Conservation (phyloP, 92 coral and sea anemone genomes). For the Umimayanthus kanabou region DNA sequence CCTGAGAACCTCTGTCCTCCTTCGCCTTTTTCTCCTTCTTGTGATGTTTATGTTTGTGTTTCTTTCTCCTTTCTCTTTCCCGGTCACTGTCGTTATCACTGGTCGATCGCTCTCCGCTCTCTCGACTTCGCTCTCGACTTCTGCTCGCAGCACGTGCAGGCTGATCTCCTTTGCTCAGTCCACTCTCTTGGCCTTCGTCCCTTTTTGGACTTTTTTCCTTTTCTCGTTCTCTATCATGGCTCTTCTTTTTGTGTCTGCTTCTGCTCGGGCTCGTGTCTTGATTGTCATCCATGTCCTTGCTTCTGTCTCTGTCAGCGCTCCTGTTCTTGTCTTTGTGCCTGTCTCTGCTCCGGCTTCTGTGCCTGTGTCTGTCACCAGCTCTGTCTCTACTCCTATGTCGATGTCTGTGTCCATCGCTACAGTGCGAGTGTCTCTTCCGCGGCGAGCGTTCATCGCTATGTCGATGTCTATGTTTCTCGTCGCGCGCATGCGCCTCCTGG, state of each 20-base stretch:
- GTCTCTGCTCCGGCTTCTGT: slow-evolving; percentile 3
- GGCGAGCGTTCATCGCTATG: neutral
- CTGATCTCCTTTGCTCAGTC: neutral
- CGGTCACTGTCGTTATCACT: neutral
- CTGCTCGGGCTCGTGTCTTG: slow-evolving; percentile 32
- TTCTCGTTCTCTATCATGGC: neutral
- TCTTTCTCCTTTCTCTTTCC: neutral
- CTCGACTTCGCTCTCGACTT: slow-evolving; percentile 25
- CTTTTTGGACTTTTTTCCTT: neutral
- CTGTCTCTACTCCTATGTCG: slow-evolving; percentile 39
- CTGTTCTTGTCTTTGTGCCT: neutral
- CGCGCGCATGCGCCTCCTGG: slow-evolving; percentile 6
- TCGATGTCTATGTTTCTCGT: slow-evolving; percentile 17
- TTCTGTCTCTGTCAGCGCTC: neutral
- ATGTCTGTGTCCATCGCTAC: slow-evolving; percentile 12
- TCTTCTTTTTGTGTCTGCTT: slow-evolving; percentile 29
- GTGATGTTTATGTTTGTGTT: slow-evolving; percentile 3
- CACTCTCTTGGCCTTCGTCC: slow-evolving; percentile 29
- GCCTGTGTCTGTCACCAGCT: neutral
- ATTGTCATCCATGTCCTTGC: neutral
- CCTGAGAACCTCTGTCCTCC: neutral
- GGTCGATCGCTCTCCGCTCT: slow-evolving; percentile 33
- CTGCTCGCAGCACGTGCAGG: neutral
- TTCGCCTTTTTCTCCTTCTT: neutral
- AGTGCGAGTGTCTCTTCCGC: neutral